Evolutionary conservation across 2,888 invertebrate genomes (phyloP).

Genomic region (Bombylius major): DNA sequence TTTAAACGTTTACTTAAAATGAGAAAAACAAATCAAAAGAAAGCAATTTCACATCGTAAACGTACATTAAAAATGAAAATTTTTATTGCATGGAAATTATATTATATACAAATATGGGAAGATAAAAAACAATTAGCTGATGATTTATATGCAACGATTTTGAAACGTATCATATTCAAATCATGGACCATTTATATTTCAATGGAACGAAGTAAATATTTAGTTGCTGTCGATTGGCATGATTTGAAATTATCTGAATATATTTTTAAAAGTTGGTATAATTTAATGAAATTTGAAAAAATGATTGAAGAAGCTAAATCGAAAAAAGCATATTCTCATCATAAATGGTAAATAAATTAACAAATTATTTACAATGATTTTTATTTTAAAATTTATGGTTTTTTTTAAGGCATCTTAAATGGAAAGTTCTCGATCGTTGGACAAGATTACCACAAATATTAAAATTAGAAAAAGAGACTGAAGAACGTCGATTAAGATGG

Average conservation of each 20-base stretch:
- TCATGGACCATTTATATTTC: slow-evolving; percentile 35
- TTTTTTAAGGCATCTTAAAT: slow-evolving; percentile 30
- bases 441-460: slow-evolving; percentile 50
- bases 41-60: slow-evolving; percentile 39
- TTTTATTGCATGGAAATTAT: slow-evolving; percentile 42
- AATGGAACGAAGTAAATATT: slow-evolving; percentile 39
- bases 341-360: slow-evolving; percentile 28
- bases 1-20: slow-evolving; percentile 30
- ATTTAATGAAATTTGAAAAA: slow-evolving; percentile 36
- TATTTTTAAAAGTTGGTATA: slow-evolving; percentile 41
- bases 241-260: slow-evolving; percentile 47
- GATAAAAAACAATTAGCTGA: slow-evolving; percentile 45
- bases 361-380: background rate
- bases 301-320: slow-evolving; percentile 39
- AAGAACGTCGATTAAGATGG: slow-evolving; percentile 55
- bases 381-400: background rate
- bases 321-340: slow-evolving; percentile 31
- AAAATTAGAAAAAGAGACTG: slow-evolving; percentile 51
- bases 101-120: slow-evolving; percentile 39
- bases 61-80: slow-evolving; percentile 39
- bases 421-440: slow-evolving; percentile 46
- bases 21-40: slow-evolving; percentile 31
- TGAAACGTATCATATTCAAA: slow-evolving; percentile 38
- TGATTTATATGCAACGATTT: slow-evolving; percentile 39
- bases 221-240: slow-evolving; percentile 60